phyloP scores from a whole-genome alignment of 2,797 vertebrate species.

The Spea hammondii region DNA sequence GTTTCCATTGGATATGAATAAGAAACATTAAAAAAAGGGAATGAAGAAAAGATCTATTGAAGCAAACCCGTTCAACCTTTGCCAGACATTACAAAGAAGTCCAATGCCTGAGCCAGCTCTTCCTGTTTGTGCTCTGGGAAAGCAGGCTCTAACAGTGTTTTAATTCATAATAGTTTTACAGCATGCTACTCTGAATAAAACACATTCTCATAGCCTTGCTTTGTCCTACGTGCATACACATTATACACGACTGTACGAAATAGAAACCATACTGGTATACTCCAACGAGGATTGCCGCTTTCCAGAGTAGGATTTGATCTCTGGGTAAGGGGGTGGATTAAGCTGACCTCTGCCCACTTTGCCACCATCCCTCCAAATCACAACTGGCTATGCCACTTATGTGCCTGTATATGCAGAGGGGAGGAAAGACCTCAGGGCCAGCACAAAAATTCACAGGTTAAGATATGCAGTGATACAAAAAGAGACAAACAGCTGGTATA shows the following conservation, averaged over 20 bases:
- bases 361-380: too few relatives aligned
- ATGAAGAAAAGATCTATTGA: conserved; percentile 46
- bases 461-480: too few relatives aligned
- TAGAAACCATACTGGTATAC: too few relatives aligned
- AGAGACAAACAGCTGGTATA: too few relatives aligned
- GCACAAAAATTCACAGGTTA: too few relatives aligned
- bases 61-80: conserved; percentile 42
- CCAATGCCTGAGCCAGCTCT: conserved; percentile 48
- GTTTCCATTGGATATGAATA: conserved; percentile 22
- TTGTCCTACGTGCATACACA: background rate
- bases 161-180: conserved; percentile 52
- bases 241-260: background rate
- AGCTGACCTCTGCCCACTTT: too few relatives aligned
- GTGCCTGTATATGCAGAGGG: too few relatives aligned
- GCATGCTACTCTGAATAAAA: background rate
- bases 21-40: conserved; percentile 9
- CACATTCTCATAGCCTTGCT: background rate
- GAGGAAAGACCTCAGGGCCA: too few relatives aligned
- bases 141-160: conserved; percentile 48
- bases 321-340: too few relatives aligned
- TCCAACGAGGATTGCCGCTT: too few relatives aligned
- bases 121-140: conserved; percentile 53
- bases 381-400: too few relatives aligned
- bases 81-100: conserved; percentile 54
- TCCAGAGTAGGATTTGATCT: too few relatives aligned